Evolutionary conservation across 2,888 invertebrate species (phyloP).

Genomic region (Alsophila aescularia): DNA sequence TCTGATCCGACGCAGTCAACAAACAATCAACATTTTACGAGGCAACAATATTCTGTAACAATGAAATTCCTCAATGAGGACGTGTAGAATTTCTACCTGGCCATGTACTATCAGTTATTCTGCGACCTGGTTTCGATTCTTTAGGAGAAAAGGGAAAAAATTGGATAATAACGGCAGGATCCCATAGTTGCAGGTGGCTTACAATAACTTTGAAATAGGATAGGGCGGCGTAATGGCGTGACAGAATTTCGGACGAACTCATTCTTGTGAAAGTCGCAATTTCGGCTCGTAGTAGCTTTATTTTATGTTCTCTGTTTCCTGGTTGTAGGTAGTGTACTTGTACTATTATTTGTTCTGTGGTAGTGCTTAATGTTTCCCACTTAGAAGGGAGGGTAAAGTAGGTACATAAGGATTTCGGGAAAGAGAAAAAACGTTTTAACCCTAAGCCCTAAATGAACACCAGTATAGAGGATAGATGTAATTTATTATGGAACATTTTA

Average conservation of each 20-base stretch:
- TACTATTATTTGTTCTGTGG: too few relatives aligned
- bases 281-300: background rate
- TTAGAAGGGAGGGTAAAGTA: too few relatives aligned
- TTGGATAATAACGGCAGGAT: constrained; percentile 15
- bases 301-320: background rate
- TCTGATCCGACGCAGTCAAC: constrained; percentile 6
- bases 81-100: constrained; percentile 39
- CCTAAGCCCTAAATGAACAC: too few relatives aligned
- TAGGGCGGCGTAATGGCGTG: constrained; percentile 8
- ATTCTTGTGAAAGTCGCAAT: constrained; percentile 18
- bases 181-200: constrained; percentile 33
- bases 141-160: constrained; percentile 21
- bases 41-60: constrained; percentile 14
- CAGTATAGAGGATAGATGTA: too few relatives aligned
- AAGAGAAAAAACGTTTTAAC: too few relatives aligned
- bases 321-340: background rate
- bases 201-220: constrained; percentile 15
- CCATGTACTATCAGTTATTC: too few relatives aligned
- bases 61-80: constrained; percentile 15
- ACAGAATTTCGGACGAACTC: constrained; percentile 17
- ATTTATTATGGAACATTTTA: too few relatives aligned
- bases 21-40: background rate
- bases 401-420: too few relatives aligned
- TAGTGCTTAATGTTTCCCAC: too few relatives aligned
- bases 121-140: constrained; percentile 35